Conservation (phyloP, 2,113 vertebrate species). For the Callipepla squamata region DNA sequence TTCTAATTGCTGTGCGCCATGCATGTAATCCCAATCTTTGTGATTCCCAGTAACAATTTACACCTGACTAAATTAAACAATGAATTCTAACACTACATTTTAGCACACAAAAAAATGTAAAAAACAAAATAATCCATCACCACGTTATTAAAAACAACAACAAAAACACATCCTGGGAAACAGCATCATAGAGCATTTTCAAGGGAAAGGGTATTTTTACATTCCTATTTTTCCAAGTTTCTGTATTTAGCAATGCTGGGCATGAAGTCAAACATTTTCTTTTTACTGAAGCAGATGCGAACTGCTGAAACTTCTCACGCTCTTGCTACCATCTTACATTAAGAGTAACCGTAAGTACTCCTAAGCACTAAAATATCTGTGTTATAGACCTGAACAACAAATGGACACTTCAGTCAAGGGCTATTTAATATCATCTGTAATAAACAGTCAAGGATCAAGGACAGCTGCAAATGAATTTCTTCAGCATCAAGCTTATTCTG, state of each 20-base stretch:
- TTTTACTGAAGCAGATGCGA: slow-evolving; percentile 14
- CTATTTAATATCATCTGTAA: neutral
- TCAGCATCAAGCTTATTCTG: neutral
- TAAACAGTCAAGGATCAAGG: neutral
- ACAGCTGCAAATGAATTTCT: slow-evolving; percentile 11
- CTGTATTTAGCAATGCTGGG: slow-evolving; percentile 62
- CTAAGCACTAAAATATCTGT: neutral
- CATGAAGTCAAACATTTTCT: slow-evolving; percentile 68
- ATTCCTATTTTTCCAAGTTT: neutral
- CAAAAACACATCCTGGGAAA: slow-evolving; percentile 31
- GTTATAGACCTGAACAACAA: neutral
- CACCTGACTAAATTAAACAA: neutral
- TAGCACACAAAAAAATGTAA: neutral
- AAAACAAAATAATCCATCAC: neutral
- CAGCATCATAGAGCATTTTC: slow-evolving; percentile 28
- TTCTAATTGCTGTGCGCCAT: neutral
- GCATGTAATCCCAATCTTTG: neutral
- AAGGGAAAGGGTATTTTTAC: slow-evolving; percentile 61
- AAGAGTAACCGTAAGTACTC: slow-evolving; percentile 18
- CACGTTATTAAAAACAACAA: neutral
- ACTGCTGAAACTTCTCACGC: slow-evolving; percentile 65
- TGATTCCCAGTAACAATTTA: neutral
- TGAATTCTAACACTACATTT: neutral
- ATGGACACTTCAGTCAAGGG: neutral
- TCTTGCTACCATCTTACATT: slow-evolving; percentile 31